Conservation (phyloP, 1,140 invertebrate species). For the Cylas formicarius region DNA sequence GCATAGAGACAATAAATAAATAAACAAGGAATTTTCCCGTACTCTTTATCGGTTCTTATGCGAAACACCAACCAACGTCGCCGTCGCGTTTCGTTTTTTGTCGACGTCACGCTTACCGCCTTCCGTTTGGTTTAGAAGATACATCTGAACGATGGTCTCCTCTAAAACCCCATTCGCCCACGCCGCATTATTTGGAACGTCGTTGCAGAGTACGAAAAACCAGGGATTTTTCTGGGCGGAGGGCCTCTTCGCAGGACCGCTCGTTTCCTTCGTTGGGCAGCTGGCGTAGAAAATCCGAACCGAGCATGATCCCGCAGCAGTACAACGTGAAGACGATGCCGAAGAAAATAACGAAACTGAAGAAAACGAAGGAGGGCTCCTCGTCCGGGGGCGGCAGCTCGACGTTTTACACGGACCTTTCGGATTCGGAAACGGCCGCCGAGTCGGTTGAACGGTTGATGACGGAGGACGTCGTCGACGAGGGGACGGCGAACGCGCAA, state of each 20-base stretch:
- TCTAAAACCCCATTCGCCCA: constrained; percentile 63
- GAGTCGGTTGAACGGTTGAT: constrained; percentile 55
- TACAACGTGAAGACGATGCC: constrained; percentile 59
- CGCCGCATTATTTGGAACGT: constrained; percentile 85
- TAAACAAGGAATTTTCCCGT: no score
- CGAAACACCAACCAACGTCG: no score
- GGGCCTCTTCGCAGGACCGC: constrained; percentile 35
- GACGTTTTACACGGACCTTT: constrained; percentile 60
- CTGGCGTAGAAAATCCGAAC: constrained; percentile 67
- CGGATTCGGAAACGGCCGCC: constrained; percentile 50
- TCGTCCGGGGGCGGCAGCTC: constrained; percentile 44
- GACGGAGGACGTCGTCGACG: constrained; percentile 23
- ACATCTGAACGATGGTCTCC: constrained; percentile 43
- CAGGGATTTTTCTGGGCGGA: constrained; percentile 31
- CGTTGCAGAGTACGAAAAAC: constrained; percentile 41
- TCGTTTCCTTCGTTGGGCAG: constrained; percentile 49
- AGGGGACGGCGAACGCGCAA: constrained; percentile 9
- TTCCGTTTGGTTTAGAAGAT: no score
- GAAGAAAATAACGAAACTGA: constrained; percentile 57
- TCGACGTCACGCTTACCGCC: no score
- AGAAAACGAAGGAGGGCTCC: constrained; percentile 55
- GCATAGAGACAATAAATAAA: no score
- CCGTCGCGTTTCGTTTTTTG: no score
- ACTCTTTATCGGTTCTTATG: no score
- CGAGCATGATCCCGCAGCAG: constrained; percentile 44